Evolutionary conservation across 2,888 invertebrate species (phyloP).

Genomic region (Scaptomyza tumidula): DNA sequence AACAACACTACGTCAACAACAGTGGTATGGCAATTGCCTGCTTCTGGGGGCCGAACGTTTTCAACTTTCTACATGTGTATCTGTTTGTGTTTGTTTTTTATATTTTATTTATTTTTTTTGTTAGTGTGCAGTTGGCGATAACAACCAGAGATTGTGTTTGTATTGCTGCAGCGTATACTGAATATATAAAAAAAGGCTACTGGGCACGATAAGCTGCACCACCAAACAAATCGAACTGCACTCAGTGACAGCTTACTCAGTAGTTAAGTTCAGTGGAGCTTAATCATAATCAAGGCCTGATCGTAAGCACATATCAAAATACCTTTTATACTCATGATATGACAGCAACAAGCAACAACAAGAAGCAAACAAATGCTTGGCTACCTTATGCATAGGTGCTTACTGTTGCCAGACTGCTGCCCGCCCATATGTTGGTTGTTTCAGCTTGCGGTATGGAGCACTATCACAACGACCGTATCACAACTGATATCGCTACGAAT

Average conservation of each 20-base stretch:
- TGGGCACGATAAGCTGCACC: slow-evolving; percentile 48
- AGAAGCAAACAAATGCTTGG: slow-evolving; percentile 39
- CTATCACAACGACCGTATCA: slow-evolving; percentile 57
- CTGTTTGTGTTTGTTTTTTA: background rate
- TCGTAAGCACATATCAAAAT: slow-evolving; percentile 53
- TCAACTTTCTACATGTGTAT: background rate
- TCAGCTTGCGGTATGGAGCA: slow-evolving; percentile 41
- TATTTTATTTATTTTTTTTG: background rate
- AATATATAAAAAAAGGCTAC: slow-evolving; percentile 48
- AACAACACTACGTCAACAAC: slow-evolving; percentile 19
- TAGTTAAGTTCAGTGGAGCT: slow-evolving; percentile 18
- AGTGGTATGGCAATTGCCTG: slow-evolving; percentile 45
- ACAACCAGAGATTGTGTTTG: slow-evolving; percentile 56
- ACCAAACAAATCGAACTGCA: slow-evolving; percentile 24
- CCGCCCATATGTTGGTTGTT: slow-evolving; percentile 45
- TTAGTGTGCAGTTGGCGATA: slow-evolving; percentile 39
- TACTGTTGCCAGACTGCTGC: slow-evolving; percentile 3
- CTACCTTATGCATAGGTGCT: slow-evolving; percentile 25
- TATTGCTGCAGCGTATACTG: slow-evolving; percentile 34
- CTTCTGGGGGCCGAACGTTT: slow-evolving; percentile 53
- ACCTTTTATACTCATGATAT: slow-evolving; percentile 42
- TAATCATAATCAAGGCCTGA: slow-evolving; percentile 56
- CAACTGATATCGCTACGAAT: slow-evolving; percentile 56
- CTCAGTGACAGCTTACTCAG: slow-evolving; percentile 16
- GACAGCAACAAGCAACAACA: slow-evolving; percentile 30